Base-by-base conservation (phyloP, 2,888 invertebrate genomes). In the Plagodis pulveraria region DNA sequence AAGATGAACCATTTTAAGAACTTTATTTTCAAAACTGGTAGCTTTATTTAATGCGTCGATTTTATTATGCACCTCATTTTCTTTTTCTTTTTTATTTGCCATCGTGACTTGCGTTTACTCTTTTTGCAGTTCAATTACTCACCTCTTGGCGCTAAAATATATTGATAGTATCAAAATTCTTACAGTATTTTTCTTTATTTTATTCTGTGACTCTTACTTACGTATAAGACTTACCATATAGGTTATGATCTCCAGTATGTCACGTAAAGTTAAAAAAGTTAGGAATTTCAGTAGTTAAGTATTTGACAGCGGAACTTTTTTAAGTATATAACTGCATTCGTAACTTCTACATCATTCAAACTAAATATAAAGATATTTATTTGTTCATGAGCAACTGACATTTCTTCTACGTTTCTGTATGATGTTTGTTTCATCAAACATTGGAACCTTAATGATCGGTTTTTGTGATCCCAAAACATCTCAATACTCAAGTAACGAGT, bases 401-500 rank as follows among this genome's bases (percentile, higher is more conserved):
- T 45, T 34, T 32, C 34, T 47, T n/a, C 47, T 11, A 35, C 42
- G 0, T 5, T 12, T 47, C 33, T 6, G 6, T 10, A 32, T 47
- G n/a, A 34, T 22, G 46, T 56, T 34, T 48, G 22, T 69, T 64
- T 63, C 62, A 64, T 58, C 70, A 78, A 83, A 83, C 82, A 82
- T 84, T 81, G 78, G 73, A 78, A 81, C 78, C 82, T 78, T 78
- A 83, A 85, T 82, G 84, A 84, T 86, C 83, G 83, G 68, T 67
- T 73, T 74, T 74, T 78, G 77, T 84, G 84, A 84, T 86, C 84
- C 75, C 81, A 84, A 86, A 60, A 91, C 87, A 81, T 90, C 90
- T 92, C 89, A 92, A 91, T 92, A 90, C 84, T 84, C 88, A 86
- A 90, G 90, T 92, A 92, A 92, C 90, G 90, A 91, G 90, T 89